Base-by-base conservation (phyloP, 2,113 vertebrate genomes). In the Zosterops borbonicus region DNA sequence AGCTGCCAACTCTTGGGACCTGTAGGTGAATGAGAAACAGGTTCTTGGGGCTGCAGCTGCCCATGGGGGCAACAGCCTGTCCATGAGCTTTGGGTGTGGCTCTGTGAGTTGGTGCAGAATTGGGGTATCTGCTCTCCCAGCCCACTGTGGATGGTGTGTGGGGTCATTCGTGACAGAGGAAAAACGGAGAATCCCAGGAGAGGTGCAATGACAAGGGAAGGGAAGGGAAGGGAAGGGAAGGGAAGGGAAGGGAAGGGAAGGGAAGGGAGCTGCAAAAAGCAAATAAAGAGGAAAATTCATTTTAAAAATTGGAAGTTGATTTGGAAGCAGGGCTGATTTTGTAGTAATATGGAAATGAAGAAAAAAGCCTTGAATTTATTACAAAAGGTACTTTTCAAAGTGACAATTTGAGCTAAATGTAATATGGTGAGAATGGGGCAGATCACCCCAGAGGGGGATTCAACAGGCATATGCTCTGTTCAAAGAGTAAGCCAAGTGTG, bases 61-160 rank as follows among this genome's bases (percentile, higher is more conserved):
- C 58, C 0, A 0, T 0, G 3, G 19, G 11, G 13, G 11, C 0
- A 10, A 27, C 46, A 47, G 24, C 24, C 29, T 1, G 0, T 0
- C 4, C 8, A 2, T 35, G 56, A 25, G 31, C 16, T 15, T 11
- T 27, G 41, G 39, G 25, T 13, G 21, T 3, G 14, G 31, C 46
- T 41, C 56, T 31, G 10, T n/a, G 22, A 49, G 25, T 4, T 58
- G n/a, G 13, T 33, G 33, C 37, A 83, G 55, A 80, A 18, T 9
- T 14, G 15, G 18, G 21, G 24, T 29, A 9, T 64, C 62, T 83
- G 15, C 39, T 49, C 67, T 19, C 14, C 28, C 21, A 60, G 28
- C 21, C 44, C 53, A 17, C 11, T 27, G 47, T 0, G 0, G 9
- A 5, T 0, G 1, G 27, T 17, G 8, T 20, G 37, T 62, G 19